These are phyloP conservation scores for Tarsius wallacei DNA, from an alignment of 2,797 vertebrate genomes.

Conservation along the genomic window DNA sequence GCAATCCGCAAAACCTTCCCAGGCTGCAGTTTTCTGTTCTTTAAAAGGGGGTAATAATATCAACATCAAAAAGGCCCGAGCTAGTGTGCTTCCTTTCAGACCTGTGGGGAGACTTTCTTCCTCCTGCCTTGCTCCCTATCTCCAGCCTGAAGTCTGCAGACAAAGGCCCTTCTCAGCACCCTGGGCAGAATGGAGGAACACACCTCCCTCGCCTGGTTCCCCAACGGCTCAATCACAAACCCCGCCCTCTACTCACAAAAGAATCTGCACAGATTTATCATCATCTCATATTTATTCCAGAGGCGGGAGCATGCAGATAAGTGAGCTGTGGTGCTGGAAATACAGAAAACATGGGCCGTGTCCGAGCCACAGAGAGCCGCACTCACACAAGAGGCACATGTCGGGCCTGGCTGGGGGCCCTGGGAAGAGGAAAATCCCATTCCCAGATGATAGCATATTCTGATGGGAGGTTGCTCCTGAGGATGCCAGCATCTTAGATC, in stretches of 20 bases:
- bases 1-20: background rate
- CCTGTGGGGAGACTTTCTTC: background rate
- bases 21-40: background rate
- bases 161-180: background rate
- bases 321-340: slow-evolving; percentile 37
- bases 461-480: background rate
- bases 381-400: background rate
- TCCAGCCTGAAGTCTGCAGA: background rate
- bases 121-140: background rate
- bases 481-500: background rate
- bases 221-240: background rate
- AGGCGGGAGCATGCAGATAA: slow-evolving; percentile 77
- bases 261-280: slow-evolving; percentile 75
- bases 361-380: slow-evolving; percentile 35
- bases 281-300: slow-evolving; percentile 75
- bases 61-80: background rate
- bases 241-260: background rate
- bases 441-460: background rate
- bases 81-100: background rate
- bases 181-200: background rate
- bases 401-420: background rate
- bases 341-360: slow-evolving; percentile 56
- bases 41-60: background rate
- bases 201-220: background rate
- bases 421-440: background rate